Evolutionary conservation across 2,797 vertebrate species (phyloP).

Genomic region (Anguilla megastoma): DNA sequence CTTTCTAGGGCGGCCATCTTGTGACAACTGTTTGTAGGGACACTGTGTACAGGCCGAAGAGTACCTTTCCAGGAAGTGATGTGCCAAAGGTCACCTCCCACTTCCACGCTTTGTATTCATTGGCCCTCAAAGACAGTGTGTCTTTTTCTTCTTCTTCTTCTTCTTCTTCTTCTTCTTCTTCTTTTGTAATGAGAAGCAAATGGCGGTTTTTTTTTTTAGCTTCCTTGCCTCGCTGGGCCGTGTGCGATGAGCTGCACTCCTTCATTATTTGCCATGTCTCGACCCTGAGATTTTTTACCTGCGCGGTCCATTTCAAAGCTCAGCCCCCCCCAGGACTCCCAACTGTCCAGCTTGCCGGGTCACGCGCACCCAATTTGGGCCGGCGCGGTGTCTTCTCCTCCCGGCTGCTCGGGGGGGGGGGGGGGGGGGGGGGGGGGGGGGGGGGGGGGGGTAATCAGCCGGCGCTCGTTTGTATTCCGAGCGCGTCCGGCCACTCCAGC

Average conservation of each 20-base stretch:
- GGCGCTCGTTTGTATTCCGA: conserved; percentile 28
- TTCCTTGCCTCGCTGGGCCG: background rate
- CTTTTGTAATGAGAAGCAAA: conserved; percentile 10
- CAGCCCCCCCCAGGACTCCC: background rate
- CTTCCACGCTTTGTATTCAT: background rate
- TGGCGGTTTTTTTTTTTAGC: background rate
- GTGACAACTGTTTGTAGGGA: background rate
- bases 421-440: background rate
- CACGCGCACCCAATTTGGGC: conserved; percentile 3
- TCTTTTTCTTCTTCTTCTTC: background rate
- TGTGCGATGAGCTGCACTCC: background rate
- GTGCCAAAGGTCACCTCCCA: background rate
- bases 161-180: no score
- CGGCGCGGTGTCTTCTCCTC: background rate
- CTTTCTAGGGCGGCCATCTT: no score
- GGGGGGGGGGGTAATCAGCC: background rate
- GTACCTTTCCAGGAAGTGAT: no score
- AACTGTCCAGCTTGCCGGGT: background rate
- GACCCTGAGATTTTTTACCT: background rate
- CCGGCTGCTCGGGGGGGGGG: background rate
- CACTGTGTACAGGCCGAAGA: background rate
- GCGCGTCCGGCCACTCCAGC: conserved; percentile 29
- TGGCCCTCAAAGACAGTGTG: background rate
- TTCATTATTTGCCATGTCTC: background rate
- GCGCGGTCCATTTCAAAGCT: background rate